A percentile compares a stretch with the other conserved stretches of the same genome.
phyloP scores from a whole-genome alignment of 1,140 invertebrate species.

The Pogonomyrmex barbatus region DNA sequence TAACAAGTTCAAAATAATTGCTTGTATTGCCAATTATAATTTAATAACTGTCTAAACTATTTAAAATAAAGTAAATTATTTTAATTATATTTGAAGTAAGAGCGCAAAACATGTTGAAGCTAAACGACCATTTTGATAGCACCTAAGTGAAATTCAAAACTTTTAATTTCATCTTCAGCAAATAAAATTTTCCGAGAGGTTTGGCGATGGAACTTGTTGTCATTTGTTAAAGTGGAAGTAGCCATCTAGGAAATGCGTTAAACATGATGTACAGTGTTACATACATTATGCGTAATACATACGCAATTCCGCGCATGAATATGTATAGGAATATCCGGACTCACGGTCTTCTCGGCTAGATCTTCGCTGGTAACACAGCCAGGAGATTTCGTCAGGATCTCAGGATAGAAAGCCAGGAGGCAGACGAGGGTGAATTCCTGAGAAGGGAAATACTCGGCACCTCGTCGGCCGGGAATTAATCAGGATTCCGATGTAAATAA shows the following conservation, averaged over 20 bases:
- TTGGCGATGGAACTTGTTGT: background rate
- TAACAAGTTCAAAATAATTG: no score
- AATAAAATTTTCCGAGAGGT: background rate
- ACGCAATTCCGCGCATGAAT: constrained; percentile 33
- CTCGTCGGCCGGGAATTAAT: constrained; percentile 58
- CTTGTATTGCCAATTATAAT: no score
- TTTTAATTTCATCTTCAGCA: no score
- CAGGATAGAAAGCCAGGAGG: constrained; percentile 1
- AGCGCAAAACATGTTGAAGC: no score
- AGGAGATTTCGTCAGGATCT: constrained; percentile 32
- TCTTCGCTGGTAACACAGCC: constrained; percentile 21
- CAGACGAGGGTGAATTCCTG: constrained; percentile 19
- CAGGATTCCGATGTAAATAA: constrained; percentile 70
- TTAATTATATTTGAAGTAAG: no score
- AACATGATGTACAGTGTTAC: background rate
- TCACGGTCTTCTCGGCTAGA: background rate
- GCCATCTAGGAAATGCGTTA: background rate
- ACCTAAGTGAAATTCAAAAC: background rate
- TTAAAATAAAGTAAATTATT: background rate
- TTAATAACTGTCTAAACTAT: background rate
- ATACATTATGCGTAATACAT: constrained; percentile 9
- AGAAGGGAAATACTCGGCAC: constrained; percentile 36
- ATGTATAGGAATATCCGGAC: constrained; percentile 37
- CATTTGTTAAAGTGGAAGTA: background rate
- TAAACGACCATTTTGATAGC: no score